A percentile compares a stretch with the other conserved stretches of the same genome.
phyloP scores from a whole-genome alignment of 2,888 invertebrate species.

The Tortrix viridana region DNA sequence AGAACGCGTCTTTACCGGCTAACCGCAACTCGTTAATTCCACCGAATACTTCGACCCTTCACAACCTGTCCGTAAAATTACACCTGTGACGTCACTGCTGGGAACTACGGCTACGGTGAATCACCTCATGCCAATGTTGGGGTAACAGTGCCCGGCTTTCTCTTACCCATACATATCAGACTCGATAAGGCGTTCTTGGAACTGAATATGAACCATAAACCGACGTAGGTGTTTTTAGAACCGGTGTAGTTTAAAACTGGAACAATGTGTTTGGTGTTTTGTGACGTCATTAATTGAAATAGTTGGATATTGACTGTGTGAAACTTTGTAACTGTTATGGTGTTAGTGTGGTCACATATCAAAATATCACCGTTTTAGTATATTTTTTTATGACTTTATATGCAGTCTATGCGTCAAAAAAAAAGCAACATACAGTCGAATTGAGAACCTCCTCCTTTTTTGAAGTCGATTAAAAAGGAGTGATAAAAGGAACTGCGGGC shows the following conservation, averaged over 20 bases:
- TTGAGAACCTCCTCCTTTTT: no score
- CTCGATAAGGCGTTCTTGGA: no score
- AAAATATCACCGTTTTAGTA: not conserved
- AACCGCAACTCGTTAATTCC: constrained; percentile 9
- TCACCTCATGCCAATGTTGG: constrained; percentile 6
- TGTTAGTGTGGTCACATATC: not conserved
- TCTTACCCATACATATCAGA: no score
- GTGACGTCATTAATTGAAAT: not conserved
- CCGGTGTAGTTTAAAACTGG: constrained; percentile 1
- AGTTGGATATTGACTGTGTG: not conserved
- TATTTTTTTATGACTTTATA: no score
- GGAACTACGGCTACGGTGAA: constrained; percentile 2
- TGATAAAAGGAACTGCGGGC: no score
- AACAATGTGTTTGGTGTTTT: constrained; percentile 1
- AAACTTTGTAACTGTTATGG: not conserved
- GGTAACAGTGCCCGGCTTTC: not conserved
- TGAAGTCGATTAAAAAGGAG: no score
- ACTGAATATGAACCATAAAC: not conserved
- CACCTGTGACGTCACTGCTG: constrained; percentile 10
- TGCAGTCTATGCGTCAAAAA: no score
- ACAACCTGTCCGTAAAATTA: constrained; percentile 5
- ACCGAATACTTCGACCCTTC: constrained; percentile 1
- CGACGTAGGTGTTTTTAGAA: not conserved
- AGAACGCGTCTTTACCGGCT: constrained; percentile 1
- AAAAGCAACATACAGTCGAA: no score